These are phyloP conservation scores for Etheostoma perlongum DNA, from an alignment of 2,797 vertebrate genomes.

Conservation along the genomic window DNA sequence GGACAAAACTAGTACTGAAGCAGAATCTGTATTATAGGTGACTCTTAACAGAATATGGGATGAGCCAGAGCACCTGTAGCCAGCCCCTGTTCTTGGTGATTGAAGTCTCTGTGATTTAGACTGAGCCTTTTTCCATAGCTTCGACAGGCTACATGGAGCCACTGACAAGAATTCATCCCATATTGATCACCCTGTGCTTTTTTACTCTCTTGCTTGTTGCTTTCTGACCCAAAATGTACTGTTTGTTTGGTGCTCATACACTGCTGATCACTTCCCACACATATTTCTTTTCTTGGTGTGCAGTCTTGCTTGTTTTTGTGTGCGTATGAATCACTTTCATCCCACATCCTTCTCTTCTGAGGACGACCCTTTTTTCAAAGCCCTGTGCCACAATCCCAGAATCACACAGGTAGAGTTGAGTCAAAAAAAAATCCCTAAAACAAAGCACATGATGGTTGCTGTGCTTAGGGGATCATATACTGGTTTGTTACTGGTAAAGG, in stretches of 20 bases:
- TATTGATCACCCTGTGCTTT: slow-evolving; percentile 37
- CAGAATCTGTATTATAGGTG: not conserved
- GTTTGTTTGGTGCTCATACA: slow-evolving; percentile 45
- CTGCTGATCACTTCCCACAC: slow-evolving; percentile 65
- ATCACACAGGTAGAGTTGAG: slow-evolving; percentile 10
- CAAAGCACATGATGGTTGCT: not conserved
- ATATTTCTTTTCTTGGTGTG: slow-evolving; percentile 58
- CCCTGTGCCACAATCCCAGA: slow-evolving; percentile 39
- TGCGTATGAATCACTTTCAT: slow-evolving; percentile 68
- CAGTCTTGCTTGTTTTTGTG: slow-evolving; percentile 23
- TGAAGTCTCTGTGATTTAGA: slow-evolving; percentile 16
- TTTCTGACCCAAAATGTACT: slow-evolving; percentile 36
- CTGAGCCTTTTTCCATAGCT: slow-evolving; percentile 12
- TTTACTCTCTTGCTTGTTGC: slow-evolving; percentile 32
- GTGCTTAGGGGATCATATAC: not conserved
- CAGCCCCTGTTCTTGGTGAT: slow-evolving; percentile 2
- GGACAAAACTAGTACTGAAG: not conserved
- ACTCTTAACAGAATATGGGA: not conserved
- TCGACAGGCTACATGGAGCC: slow-evolving; percentile 5
- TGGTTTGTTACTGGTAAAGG: not conserved
- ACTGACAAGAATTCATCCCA: slow-evolving; percentile 40
- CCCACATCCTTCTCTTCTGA: slow-evolving; percentile 63
- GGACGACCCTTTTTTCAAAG: slow-evolving; percentile 51
- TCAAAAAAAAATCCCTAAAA: not conserved
- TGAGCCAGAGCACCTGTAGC: not conserved